Evolutionary conservation across 2,113 vertebrate species (phyloP).

Genomic region (Zapornia atra): DNA sequence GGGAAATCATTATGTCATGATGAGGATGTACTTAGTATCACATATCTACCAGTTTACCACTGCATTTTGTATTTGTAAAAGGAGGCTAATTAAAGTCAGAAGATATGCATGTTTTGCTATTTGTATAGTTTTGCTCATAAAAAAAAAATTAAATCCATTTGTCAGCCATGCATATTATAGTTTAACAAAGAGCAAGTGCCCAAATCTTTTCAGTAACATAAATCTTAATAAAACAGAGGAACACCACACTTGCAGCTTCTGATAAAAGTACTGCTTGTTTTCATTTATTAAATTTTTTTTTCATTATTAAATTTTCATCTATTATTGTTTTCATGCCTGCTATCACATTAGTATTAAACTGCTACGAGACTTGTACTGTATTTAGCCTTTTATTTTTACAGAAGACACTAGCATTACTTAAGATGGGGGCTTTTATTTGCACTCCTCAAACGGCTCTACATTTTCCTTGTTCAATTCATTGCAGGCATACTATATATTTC

Average conservation of each 20-base stretch:
- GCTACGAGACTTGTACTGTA: neutral
- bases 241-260: neutral
- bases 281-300: too few species aligned
- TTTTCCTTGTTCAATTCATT: neutral
- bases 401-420: neutral
- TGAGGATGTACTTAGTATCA: neutral
- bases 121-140: neutral
- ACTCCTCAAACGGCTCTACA: neutral
- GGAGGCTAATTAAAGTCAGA: neutral
- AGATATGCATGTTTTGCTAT: neutral
- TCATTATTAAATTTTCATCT: too few species aligned
- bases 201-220: neutral
- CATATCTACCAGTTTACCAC: neutral
- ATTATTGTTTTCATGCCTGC: too few species aligned
- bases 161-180: neutral
- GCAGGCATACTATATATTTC: neutral
- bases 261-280: neutral
- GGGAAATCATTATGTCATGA: neutral
- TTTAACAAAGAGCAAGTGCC: neutral
- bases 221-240: neutral
- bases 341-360: neutral
- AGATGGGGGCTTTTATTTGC: neutral
- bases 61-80: neutral
- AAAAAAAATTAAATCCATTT: neutral
- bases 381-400: neutral